Base-by-base conservation (phyloP, 2,113 vertebrate genomes). In the Bubo scandiacus region DNA sequence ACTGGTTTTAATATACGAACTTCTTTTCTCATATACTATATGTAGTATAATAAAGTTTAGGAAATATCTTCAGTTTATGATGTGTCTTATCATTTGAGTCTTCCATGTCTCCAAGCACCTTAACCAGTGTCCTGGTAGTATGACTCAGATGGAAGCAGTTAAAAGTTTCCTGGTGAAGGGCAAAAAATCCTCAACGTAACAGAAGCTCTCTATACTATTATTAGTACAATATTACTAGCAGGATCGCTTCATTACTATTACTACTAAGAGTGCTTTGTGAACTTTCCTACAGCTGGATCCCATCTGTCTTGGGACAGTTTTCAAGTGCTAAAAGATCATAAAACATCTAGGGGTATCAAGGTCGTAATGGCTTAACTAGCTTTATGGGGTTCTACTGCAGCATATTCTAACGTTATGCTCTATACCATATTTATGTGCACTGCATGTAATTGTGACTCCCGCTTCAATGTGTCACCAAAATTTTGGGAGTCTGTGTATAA, bases 51-150 rank as follows among this genome's bases (percentile, higher is more conserved):
- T 42, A 26, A 66, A 66, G 8, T 52, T 62, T 62, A 61, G 58
- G 25, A 78, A 73, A 27, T 54, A 45, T 19, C 40, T 89, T 59
- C 5, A 43, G 30, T 43, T 87, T 43, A 40, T 65, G 23, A 40
- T 61, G 15, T 63, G 12, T 25, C 15, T 73, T 54, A 38, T 45
- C 42, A 42, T 91, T 67, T 92, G 47, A 32, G 42, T 67, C 3
- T 90, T 88, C 20, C 4, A 3, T 32, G 5, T 58, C 1, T 2
- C 15, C 55, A 59, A 12, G 27, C 0, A 2, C 15, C 22, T 40
- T 81, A 11, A 25, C 17, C 34, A n/a, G 30, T 78, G 30, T 58
- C 32, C 32, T 84, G 23, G 27, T 40, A 42, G 23, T 49, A 21
- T n/a, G 58, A 73, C 27, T 58, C 30, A 43, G 23, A 10, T 57